These are phyloP conservation scores for Nycticebus coucang DNA, from an alignment of 2,113 vertebrate species.

Conservation along the genomic window DNA sequence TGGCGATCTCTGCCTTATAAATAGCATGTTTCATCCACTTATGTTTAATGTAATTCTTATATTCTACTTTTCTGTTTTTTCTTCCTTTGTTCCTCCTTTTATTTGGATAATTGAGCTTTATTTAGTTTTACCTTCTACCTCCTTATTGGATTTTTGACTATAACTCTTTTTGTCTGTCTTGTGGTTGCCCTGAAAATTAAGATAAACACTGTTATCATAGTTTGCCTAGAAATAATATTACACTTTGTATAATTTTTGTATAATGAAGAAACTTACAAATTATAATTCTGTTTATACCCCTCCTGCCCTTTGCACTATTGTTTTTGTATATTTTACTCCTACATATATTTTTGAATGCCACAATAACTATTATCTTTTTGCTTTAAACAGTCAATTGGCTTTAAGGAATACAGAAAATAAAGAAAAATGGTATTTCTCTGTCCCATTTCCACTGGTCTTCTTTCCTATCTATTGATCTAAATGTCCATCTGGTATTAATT, in stretches of 20 bases:
- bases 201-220: background rate
- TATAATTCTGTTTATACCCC: background rate
- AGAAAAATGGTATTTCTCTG: background rate
- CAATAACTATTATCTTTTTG: background rate
- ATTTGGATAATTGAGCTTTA: background rate
- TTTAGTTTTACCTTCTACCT: background rate
- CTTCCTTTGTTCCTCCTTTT: background rate
- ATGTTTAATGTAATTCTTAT: conserved; percentile 48
- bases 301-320: background rate
- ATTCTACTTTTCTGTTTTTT: background rate
- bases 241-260: background rate
- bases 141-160: background rate
- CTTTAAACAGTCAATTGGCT: background rate
- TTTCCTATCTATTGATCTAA: background rate
- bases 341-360: conserved; percentile 17
- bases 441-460: background rate
- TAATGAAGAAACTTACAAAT: background rate
- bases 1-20: conserved; percentile 52
- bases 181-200: background rate
- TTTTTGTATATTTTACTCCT: conserved; percentile 15
- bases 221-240: conserved; percentile 10
- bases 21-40: conserved; percentile 22
- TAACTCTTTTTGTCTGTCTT: background rate
- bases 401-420: background rate
- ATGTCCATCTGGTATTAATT: background rate